Evolutionary conservation across 1,140 invertebrate genomes (phyloP), one percentile per base, ranked within the genome.

Genomic region (Drosophila subpulchrella): DNA sequence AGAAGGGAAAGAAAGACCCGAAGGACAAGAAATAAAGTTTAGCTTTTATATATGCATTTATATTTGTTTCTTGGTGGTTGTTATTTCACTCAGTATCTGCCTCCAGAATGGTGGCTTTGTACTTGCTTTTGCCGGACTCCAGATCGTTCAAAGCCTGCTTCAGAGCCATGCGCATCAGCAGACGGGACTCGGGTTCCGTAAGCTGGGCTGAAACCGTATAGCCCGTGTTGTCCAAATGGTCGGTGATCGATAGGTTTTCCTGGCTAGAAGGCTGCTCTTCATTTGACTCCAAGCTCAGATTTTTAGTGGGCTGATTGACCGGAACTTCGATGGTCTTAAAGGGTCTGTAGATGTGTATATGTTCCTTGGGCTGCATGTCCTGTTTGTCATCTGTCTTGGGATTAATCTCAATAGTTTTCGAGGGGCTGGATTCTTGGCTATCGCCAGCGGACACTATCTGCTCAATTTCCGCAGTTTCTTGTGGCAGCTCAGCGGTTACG

Each of bases 261-360:
- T 12, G 7, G n/a, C 4, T 5, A 7, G 15, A 5, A 4, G 10
- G 12, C 27, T 15, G 6, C 3, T 51, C 38, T 42, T 8, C 13
- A 4, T 20, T 36, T 6, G 7, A 10, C 30, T 36, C 15, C 4
- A 20, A 24, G 3, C 4, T 7, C 11, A 36, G 41, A 10, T 12
- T 46, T 6, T n/a, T 17, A 11, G 10, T 41, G 6, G 50, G 20
- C 46, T 46, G 6, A 0, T 30, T 8, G 1, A 0, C 11, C 1
- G 76, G 77, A 6, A 79, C 62, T 12, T 75, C 47, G 12, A 80
- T 75, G 6, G 54, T 75, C 36, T 8, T 55, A 8, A 80, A 80
- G 7, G 77, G 77, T 3, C 24, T 68, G 11, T 80, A 75, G 1
- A 34, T 27, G 8, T 48, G 51, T 12, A 78, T 55, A 3, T 13